Evolutionary conservation across 2,888 invertebrate genomes (phyloP).

Genomic region (Eupithecia inturbata): DNA sequence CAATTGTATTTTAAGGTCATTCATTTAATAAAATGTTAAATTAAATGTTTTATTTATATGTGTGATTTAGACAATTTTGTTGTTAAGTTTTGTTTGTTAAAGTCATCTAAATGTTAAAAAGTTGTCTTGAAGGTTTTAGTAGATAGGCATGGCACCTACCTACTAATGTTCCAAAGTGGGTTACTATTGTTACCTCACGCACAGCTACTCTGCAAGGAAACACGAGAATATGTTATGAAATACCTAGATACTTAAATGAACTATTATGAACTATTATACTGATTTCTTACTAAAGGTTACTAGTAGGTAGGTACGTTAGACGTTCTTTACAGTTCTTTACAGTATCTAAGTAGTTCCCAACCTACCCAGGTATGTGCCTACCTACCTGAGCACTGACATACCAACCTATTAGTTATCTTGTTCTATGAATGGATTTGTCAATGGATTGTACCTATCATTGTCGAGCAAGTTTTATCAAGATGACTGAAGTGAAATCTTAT

Average conservation of each 20-base stretch:
- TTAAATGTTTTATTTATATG: background rate
- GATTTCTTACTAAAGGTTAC: background rate
- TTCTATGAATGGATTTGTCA: conserved; percentile 1
- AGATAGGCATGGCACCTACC: background rate
- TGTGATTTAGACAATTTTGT: conserved; percentile 31
- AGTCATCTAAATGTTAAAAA: conserved; percentile 28
- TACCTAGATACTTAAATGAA: background rate
- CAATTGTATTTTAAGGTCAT: background rate
- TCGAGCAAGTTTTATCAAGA: conserved; percentile 49
- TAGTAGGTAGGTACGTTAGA: too few species aligned
- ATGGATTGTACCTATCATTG: conserved; percentile 27
- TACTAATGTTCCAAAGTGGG: background rate
- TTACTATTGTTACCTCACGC: background rate
- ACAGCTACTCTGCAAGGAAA: background rate
- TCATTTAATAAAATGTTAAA: background rate
- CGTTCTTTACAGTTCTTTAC: too few species aligned
- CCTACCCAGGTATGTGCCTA: background rate
- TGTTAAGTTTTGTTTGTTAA: conserved; percentile 45
- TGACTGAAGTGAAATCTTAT: conserved; percentile 82
- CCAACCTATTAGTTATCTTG: background rate
- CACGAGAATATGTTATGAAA: background rate
- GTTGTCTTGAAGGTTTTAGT: conserved; percentile 1
- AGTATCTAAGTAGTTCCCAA: background rate
- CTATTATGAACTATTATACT: background rate
- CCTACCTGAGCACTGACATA: background rate